phyloP scores from a whole-genome alignment of 2,797 vertebrate genomes.

The Paguma larvata region DNA sequence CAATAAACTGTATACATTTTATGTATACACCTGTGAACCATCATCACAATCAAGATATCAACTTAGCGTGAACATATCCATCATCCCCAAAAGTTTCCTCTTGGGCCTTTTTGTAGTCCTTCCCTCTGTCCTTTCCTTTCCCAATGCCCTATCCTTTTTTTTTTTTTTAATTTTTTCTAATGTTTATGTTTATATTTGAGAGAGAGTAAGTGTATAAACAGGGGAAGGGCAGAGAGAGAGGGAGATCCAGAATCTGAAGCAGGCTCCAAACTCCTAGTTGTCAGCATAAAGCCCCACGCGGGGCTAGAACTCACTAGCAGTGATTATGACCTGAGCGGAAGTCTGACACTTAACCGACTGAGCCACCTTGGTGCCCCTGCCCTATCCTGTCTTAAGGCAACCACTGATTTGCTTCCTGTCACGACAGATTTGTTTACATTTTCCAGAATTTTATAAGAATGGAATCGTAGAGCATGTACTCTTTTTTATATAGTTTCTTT shows the following conservation, averaged over 20 bases:
- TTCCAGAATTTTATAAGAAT: constrained; percentile 10
- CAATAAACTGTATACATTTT: neutral
- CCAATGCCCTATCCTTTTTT: no score
- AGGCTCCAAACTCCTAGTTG: no score
- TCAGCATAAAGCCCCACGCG: no score
- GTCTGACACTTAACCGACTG: no score
- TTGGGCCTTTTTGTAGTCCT: neutral
- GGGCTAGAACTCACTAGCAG: no score
- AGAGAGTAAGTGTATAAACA: no score
- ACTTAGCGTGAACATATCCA: neutral
- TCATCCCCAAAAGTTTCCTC: neutral
- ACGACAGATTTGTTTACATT: neutral
- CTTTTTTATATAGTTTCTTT: neutral
- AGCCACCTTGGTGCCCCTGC: no score
- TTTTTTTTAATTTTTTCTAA: no score
- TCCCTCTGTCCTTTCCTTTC: neutral
- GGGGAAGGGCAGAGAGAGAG: no score
- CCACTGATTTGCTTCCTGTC: neutral
- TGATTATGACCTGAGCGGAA: no score
- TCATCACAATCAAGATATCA: neutral
- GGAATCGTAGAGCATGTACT: neutral
- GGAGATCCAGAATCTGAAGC: no score
- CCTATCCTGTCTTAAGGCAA: neutral
- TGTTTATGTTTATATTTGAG: no score
- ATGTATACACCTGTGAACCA: neutral